Conservation (phyloP, 2,888 invertebrate species). For the Sesia bembeciformis region DNA sequence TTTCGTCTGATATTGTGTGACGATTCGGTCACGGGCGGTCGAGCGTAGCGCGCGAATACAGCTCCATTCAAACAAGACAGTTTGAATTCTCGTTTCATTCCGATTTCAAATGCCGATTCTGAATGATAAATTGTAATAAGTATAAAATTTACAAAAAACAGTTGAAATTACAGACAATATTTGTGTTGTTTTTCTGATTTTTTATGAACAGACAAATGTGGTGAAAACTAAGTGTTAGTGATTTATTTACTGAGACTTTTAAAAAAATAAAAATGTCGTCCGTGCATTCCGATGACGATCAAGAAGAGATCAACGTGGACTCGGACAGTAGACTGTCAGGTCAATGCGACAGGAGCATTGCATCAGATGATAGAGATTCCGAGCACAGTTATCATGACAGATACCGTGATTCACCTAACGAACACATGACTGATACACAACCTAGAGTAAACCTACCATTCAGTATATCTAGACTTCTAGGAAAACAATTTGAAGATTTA, state of each 20-base stretch:
- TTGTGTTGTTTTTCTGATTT: not conserved
- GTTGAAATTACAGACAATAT: slow-evolving; percentile 4
- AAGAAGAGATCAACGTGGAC: slow-evolving; percentile 79
- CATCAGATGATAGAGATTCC: slow-evolving; percentile 72
- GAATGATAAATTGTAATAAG: not conserved
- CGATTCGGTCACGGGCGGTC: slow-evolving; percentile 57
- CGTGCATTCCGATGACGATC: slow-evolving; percentile 76
- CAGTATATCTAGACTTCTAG: slow-evolving; percentile 86
- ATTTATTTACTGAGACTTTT: slow-evolving; percentile 8
- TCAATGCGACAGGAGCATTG: slow-evolving; percentile 63
- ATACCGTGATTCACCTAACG: slow-evolving; percentile 62
- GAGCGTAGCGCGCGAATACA: slow-evolving; percentile 41
- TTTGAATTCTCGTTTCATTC: slow-evolving; percentile 5
- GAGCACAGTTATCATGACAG: slow-evolving; percentile 70
- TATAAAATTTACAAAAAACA: not conserved
- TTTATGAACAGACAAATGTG: not conserved
- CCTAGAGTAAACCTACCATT: slow-evolving; percentile 79
- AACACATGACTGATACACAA: slow-evolving; percentile 66
- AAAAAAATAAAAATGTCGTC: slow-evolving; percentile 53
- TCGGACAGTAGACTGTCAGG: slow-evolving; percentile 77
- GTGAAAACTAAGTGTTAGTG: slow-evolving; percentile 35
- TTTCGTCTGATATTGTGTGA: slow-evolving; percentile 52
- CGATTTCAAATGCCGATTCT: not conserved
- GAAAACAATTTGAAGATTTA: slow-evolving; percentile 82
- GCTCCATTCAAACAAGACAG: slow-evolving; percentile 29